A percentile compares a stretch with the other conserved stretches of the same genome.
phyloP scores from a whole-genome alignment of 2,888 invertebrate species.

The Melinaea menophilus region DNA sequence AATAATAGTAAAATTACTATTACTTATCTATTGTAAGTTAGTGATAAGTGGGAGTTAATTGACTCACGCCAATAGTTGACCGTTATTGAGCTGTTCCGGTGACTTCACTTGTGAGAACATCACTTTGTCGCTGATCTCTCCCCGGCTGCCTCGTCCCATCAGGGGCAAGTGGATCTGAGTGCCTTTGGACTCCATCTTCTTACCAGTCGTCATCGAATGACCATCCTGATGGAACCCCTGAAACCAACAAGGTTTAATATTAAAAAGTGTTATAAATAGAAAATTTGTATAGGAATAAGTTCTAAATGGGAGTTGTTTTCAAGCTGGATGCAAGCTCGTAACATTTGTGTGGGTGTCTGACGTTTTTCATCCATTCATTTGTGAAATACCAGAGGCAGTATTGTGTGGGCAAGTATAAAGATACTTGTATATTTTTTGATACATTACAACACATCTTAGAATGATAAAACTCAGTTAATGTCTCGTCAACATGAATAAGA shows the following conservation, averaged over 20 bases:
- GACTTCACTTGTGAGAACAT: conserved; percentile 65
- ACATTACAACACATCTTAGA: not conserved
- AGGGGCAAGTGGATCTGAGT: conserved; percentile 76
- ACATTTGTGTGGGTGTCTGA: conserved; percentile 12
- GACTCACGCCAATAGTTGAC: conserved; percentile 78
- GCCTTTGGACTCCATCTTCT: conserved; percentile 73
- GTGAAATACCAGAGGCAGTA: not conserved
- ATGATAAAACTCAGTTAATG: too few relatives aligned
- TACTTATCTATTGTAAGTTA: too few relatives aligned
- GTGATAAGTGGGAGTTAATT: not conserved
- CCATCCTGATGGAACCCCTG: conserved; percentile 62
- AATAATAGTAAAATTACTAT: too few relatives aligned
- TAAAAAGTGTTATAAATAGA: conserved; percentile 4
- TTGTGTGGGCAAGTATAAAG: not conserved
- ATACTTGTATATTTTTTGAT: not conserved
- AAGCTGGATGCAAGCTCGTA: conserved; percentile 7
- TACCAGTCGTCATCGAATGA: conserved; percentile 64
- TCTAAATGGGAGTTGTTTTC: not conserved
- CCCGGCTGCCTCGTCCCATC: conserved; percentile 65
- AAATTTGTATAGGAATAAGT: not conserved
- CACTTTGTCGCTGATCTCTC: conserved; percentile 69
- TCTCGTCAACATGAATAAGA: too few relatives aligned
- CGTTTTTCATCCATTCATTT: conserved; percentile 6
- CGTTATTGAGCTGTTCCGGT: conserved; percentile 82
- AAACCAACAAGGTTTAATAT: conserved; percentile 21